Evolutionary conservation across 2,888 invertebrate genomes (phyloP), one percentile per base, ranked within the genome.

Genomic region (Melinaea marsaeus): DNA sequence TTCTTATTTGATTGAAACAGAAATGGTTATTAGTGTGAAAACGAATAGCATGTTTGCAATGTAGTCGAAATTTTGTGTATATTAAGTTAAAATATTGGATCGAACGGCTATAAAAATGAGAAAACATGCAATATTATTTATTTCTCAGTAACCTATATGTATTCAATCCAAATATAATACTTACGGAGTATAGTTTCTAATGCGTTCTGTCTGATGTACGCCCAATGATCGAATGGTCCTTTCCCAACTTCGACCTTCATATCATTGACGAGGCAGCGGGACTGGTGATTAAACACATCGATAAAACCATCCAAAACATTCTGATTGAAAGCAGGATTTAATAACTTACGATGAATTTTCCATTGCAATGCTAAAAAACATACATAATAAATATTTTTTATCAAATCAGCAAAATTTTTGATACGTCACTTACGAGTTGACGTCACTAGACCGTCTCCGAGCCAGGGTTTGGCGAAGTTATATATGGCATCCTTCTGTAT

Each of bases 371-470:
- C 85, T 86, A 60, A 1, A 68, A 67, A 46, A 48, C 22, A 3
- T 32, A 51, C 48, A n/a, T 48, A 48, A 13, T n/a, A 35, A 5
- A 35, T 35, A 5, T 35, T 6, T 35, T 5, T 35, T 5, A 5
- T 35, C 35, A 35, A 2, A 35, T 35, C 35, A 35, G 35, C 6
- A 56, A 34, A n/a, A 35, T 34, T 13, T 56, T 35, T 35, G 4
- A 35, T 35, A 35, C 6, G 35, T 35, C 6, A 73, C 78, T 80
- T 69, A 86, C 87, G 61, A 63, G 75, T 78, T 13, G 80, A 85
- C 22, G 86, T 86, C n/a, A 87, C 32, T 35, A 88, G 68, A 5
- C 88, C 86, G 62, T 88, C 83, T 0, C 88, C 88, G 3, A 88
- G 75, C 82, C 84, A 84, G 0, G 84, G 82, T 66, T 86, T 86